Evolutionary conservation across 2,888 invertebrate species (phyloP), one percentile per base, ranked within the genome.

Genomic region (Ditula angustiorana): DNA sequence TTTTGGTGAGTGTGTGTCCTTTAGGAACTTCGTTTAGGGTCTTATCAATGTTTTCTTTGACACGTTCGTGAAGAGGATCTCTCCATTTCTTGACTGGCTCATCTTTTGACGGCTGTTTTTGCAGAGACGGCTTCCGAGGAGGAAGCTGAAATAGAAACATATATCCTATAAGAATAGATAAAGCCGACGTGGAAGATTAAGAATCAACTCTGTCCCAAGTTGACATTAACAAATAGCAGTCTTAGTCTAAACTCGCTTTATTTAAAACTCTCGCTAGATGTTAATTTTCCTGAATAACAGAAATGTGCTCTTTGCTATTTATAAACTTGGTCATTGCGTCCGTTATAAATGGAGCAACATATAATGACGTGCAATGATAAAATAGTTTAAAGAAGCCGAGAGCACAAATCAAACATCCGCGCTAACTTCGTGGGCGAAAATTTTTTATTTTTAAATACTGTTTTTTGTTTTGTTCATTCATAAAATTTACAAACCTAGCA

Each of bases 1-100:
- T 93, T 72, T 93, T 93, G 16, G 91, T 93, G 47, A 93, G 80
- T 4, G 93, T 93, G 72, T 93, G 93, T 53, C 93, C 93, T 73
- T 93, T 93, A 1, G 93, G 93, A 19, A 86, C 78, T 67, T 93
- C 93, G 71, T 93, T 92, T 30, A 93, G 74, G 19, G 93, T 93
- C 75, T 92, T 93, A 75, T 93, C 93, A 61, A 93, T 93, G 68
- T 92, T 93, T 61, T 93, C 93, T 77, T 93, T 93, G 30, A 92
- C 93, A 50, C 93, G 85, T 70, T 93, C 93, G 70, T 90, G 90
- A 19, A 93, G 79, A 7, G 93, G 93, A 64, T 93, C 93, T 64
- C 93, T 85, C 93, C 93, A 93, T 83, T 93, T 93, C 75, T 93
- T 93, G 26, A 90, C 82, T 19, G 85, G 84, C 2, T 93, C 93